Evolutionary conservation across 2,888 invertebrate genomes (phyloP).

Genomic region (Leptopilina myrica): DNA sequence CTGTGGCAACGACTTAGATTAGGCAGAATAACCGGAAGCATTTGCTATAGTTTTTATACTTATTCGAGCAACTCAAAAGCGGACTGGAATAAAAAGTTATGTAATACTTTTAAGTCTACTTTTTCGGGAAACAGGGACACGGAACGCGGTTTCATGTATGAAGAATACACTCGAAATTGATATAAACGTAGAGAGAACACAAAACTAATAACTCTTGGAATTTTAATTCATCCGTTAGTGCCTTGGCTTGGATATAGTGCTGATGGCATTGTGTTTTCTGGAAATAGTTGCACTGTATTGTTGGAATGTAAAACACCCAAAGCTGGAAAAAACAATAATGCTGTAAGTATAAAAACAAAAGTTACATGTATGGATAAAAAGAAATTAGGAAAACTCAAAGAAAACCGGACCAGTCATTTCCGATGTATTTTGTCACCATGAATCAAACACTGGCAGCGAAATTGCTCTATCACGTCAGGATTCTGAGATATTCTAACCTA

Average conservation of each 20-base stretch:
- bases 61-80: not conserved
- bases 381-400: not conserved
- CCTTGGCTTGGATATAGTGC: not conserved
- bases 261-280: not conserved
- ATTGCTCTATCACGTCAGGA: no score
- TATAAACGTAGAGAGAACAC: not conserved
- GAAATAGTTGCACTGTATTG: not conserved
- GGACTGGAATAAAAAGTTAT: not conserved
- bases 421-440: no score
- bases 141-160: not conserved
- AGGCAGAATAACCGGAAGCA: not conserved
- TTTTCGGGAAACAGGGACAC: not conserved
- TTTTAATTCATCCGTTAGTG: not conserved
- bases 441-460: no score
- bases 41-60: not conserved
- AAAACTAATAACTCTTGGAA: not conserved
- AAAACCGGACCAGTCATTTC: no score
- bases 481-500: no score
- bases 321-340: not conserved
- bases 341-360: not conserved
- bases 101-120: not conserved
- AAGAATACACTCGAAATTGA: not conserved
- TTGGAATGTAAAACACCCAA: not conserved
- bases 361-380: not conserved
- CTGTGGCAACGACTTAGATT: not conserved